Evolutionary conservation across 2,888 invertebrate species (phyloP), one percentile per base, ranked within the genome.

Genomic region (Vesta saturnalis): DNA sequence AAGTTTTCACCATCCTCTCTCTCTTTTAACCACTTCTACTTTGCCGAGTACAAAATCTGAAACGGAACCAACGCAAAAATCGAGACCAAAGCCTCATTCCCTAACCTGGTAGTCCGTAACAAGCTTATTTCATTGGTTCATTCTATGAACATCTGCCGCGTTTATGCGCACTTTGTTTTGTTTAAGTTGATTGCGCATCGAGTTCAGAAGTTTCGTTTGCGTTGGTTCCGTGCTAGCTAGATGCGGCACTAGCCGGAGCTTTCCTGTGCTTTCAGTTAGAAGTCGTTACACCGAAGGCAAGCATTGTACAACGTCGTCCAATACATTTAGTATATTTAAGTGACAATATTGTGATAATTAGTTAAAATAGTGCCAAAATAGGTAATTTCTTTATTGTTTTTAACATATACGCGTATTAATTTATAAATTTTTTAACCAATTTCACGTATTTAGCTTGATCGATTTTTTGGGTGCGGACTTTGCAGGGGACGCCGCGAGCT

Each of bases 1-100:
- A 82, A 83, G 83, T 85, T 85, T 84, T 83, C 84, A 83, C 84
- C 83, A 79, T 84, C 83, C 82, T 82, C 83, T 82, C 82, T 82
- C 83, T 84, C 81, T 83, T 80, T 80, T 81, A 80, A 80, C 83
- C 83, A 82, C 81, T 83, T 82, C 82, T 80, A 80, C 79, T 74
- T 77, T 77, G 79, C 80, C 78, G 76, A 71, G 70, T 69, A 73
- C 78, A 77, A 74, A 70, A 73, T 73, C 76, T 78, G 82, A 66
- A 67, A 72, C 70, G 65, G 59, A 72, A 73, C 73, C 77, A 73
- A 80, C 83, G 83, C 79, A 73, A 72, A 74, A 65, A 69, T 23
- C 1, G 39, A 54, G 64, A 22, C 15, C 56, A 52, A 54, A 80
- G 81, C 79, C 78, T 77, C 80, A 77, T 77, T 76, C 77, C 72